Conservation (phyloP, 2,113 vertebrate genomes). For the Perca fluviatilis region DNA sequence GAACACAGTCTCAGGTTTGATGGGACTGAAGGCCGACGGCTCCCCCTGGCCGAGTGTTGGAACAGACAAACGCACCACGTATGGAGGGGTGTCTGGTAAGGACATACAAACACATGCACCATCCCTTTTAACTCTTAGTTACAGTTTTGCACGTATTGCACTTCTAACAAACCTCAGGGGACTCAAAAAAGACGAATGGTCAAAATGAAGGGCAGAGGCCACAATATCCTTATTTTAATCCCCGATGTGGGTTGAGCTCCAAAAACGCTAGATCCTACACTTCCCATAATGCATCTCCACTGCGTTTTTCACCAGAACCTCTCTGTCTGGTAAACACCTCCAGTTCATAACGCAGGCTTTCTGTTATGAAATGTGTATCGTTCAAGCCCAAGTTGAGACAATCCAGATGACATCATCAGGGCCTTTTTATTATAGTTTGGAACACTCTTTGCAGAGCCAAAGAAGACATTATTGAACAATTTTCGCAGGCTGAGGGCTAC, state of each 20-base stretch:
- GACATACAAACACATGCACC: conserved; percentile 25
- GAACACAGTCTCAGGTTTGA: conserved; percentile 95
- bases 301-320: too few species aligned
- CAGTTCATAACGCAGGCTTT: too few species aligned
- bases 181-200: neutral
- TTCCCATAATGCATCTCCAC: too few species aligned
- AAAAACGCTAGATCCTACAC: neutral
- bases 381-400: too few species aligned
- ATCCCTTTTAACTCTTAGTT: neutral
- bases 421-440: too few species aligned
- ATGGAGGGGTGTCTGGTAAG: conserved; percentile 94
- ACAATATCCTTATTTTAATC: neutral
- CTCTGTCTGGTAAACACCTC: too few species aligned
- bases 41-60: conserved; percentile 95
- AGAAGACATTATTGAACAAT: too few species aligned
- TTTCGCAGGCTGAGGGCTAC: neutral
- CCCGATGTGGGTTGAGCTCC: neutral
- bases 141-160: too few species aligned
- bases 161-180: neutral
- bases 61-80: conserved; percentile 87
- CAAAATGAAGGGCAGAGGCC: neutral
- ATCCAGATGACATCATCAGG: too few species aligned
- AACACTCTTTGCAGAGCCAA: too few species aligned
- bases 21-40: conserved; percentile 90
- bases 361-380: too few species aligned